phyloP scores from a whole-genome alignment of 1,140 invertebrate genomes.

The Bombus ignitus region DNA sequence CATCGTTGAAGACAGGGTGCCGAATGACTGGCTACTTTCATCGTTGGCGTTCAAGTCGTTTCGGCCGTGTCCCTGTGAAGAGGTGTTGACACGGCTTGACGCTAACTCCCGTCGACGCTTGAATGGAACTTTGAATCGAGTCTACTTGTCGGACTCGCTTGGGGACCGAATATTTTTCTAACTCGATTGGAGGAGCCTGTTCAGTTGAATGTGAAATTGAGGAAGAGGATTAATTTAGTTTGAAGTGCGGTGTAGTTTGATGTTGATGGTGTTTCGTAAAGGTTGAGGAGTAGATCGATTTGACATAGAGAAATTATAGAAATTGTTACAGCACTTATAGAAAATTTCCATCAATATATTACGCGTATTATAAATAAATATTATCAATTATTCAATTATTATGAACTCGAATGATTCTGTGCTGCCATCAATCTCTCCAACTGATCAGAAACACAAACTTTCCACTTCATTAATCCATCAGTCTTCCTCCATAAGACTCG shows the following conservation, averaged over 20 bases:
- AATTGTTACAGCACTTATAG: too few species aligned
- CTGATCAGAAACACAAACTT: background rate
- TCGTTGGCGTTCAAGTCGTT: conserved; percentile 13
- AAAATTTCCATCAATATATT: too few species aligned
- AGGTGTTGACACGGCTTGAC: conserved; percentile 37
- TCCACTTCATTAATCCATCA: background rate
- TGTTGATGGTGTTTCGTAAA: too few species aligned
- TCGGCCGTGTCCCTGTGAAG: conserved; percentile 6
- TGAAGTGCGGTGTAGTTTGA: background rate
- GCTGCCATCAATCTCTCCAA: too few species aligned
- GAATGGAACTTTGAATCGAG: conserved; percentile 19
- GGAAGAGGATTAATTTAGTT: conserved; percentile 23
- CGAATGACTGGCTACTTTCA: conserved; percentile 23
- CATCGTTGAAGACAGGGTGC: background rate
- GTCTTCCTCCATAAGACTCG: too few species aligned
- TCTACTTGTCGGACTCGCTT: background rate
- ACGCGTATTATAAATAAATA: too few species aligned
- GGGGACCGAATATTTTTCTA: conserved; percentile 2
- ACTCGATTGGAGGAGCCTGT: background rate
- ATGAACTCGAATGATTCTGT: background rate
- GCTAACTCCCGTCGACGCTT: conserved; percentile 32
- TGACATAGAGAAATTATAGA: background rate
- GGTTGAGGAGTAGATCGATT: background rate
- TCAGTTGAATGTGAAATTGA: background rate
- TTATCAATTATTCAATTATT: background rate